Percentiles rank a stretch among this genome's conserved stretches.
Evolutionary conservation across 2,797 vertebrate genomes (phyloP).

Genomic region (Eidolon dupreanum): DNA sequence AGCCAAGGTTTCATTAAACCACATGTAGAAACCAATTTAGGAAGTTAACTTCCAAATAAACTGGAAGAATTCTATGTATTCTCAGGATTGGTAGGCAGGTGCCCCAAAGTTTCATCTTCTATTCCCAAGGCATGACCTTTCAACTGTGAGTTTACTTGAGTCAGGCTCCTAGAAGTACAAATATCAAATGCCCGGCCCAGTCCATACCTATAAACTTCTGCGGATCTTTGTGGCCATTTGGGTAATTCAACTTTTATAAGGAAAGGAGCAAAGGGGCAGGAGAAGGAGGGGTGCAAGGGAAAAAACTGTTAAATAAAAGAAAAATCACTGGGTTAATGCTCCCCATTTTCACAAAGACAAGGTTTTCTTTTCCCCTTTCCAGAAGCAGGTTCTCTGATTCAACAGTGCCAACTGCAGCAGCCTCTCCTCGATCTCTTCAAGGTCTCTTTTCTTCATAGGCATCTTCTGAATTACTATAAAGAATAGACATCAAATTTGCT

Average conservation of each 20-base stretch:
- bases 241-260: constrained; percentile 60
- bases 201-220: constrained; percentile 49
- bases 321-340: constrained; percentile 29
- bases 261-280: constrained; percentile 76
- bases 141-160: not conserved
- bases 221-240: constrained; percentile 67
- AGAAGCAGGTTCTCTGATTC: constrained; percentile 77
- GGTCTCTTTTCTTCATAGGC: not conserved
- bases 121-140: constrained; percentile 10
- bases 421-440: not conserved
- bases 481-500: not conserved
- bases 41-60: constrained; percentile 38
- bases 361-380: constrained; percentile 59
- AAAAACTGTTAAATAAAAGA: constrained; percentile 43
- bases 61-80: not conserved
- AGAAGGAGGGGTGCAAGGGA: constrained; percentile 73
- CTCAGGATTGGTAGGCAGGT: not conserved
- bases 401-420: constrained; percentile 69
- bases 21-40: not conserved
- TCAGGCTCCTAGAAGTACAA: constrained; percentile 52
- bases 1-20: constrained; percentile 35
- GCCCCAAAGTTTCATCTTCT: not conserved
- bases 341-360: constrained; percentile 21
- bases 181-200: constrained; percentile 43
- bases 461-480: not conserved